Conservation (phyloP, 2,888 invertebrate genomes). For the Eupithecia vulgata region DNA sequence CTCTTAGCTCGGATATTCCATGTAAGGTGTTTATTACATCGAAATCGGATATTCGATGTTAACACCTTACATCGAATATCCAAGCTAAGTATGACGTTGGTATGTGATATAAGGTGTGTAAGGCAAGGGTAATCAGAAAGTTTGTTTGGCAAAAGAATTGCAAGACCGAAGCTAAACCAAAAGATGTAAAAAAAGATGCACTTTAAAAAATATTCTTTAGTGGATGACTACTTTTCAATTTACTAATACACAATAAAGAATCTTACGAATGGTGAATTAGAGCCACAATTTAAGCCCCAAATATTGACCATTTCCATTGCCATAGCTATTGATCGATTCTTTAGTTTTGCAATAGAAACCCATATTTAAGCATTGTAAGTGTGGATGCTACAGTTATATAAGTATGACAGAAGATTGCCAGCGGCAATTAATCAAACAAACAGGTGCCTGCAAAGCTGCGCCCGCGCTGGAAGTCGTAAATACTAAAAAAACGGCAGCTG, state of each 20-base stretch:
- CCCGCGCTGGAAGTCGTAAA: slow-evolving; percentile 58
- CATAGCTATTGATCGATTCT: neutral
- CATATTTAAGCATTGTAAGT: slow-evolving; percentile 32
- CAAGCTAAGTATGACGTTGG: no score
- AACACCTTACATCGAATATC: no score
- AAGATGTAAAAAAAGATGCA: neutral
- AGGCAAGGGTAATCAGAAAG: neutral
- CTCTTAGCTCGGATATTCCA: neutral
- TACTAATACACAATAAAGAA: neutral
- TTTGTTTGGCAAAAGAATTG: neutral
- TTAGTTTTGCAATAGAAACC: neutral
- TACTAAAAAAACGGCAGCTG: slow-evolving; percentile 65
- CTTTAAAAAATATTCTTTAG: neutral
- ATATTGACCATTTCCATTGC: neutral
- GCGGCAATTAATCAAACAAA: slow-evolving; percentile 74
- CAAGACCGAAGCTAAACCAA: neutral
- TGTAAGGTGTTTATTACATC: neutral
- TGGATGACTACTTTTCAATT: neutral
- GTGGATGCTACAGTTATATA: slow-evolving; percentile 66
- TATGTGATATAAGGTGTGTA: neutral
- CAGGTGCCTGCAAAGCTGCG: slow-evolving; percentile 77
- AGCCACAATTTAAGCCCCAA: neutral
- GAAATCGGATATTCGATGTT: no score
- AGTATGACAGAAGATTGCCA: slow-evolving; percentile 68
- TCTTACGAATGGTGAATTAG: neutral